phyloP scores from a whole-genome alignment of 2,797 vertebrate species.

The Protonibea diacanthus region DNA sequence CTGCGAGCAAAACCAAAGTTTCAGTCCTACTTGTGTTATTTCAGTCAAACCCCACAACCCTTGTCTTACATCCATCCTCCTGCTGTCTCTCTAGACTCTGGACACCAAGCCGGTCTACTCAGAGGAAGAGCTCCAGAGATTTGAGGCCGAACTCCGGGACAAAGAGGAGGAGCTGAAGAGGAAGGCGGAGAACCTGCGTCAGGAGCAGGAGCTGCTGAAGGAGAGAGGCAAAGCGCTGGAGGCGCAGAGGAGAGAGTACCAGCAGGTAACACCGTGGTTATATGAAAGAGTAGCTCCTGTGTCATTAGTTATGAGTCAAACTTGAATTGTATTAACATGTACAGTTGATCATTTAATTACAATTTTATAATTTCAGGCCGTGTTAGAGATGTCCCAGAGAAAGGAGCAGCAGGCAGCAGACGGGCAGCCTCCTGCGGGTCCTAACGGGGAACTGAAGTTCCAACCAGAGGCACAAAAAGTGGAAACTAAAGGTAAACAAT shows the following conservation, averaged over 20 bases:
- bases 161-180: conserved; percentile 89
- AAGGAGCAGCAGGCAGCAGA: conserved; percentile 83
- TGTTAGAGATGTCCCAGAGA: conserved; percentile 92
- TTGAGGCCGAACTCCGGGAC: conserved; percentile 88
- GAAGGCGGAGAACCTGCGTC: conserved; percentile 82
- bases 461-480: conserved; percentile 72
- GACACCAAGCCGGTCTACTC: conserved; percentile 89
- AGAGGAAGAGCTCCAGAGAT: conserved; percentile 90
- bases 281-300: no score
- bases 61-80: not conserved
- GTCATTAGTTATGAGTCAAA: not conserved
- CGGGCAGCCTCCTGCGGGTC: conserved; percentile 76
- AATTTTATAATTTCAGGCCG: conserved; percentile 78
- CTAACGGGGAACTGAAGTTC: conserved; percentile 87
- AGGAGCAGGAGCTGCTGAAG: conserved; percentile 87
- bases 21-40: no score
- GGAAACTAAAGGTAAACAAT: conserved; percentile 65
- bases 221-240: conserved; percentile 89
- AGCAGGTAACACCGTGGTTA: conserved; percentile 84
- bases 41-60: no score
- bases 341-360: not conserved
- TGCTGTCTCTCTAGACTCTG: conserved; percentile 83
- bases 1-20: no score
- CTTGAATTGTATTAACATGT: not conserved
- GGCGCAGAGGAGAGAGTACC: conserved; percentile 91